phyloP scores from a whole-genome alignment of 2,888 invertebrate species.

The Doris montereyensis region DNA sequence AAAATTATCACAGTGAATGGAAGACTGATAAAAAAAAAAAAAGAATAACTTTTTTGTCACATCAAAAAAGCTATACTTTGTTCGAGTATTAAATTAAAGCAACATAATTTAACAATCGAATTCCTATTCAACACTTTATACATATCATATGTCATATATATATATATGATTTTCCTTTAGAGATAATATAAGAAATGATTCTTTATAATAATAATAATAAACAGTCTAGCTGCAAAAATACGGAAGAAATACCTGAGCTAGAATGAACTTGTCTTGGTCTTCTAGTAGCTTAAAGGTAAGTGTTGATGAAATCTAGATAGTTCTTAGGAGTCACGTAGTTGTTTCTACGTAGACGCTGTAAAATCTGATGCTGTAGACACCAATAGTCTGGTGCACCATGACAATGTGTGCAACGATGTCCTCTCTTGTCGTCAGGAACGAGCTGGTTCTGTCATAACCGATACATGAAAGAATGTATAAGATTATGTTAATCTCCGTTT shows the following conservation, averaged over 20 bases:
- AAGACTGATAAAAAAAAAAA: too few relatives aligned
- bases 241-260: conserved; percentile 71
- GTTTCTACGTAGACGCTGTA: conserved; percentile 82
- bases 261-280: conserved; percentile 78
- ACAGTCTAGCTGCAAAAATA: not conserved
- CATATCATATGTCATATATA: too few relatives aligned
- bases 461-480: too few relatives aligned
- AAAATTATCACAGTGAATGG: too few relatives aligned
- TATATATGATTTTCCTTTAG: not conserved
- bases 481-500: too few relatives aligned
- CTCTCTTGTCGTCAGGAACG: conserved; percentile 80
- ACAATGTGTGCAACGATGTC: conserved; percentile 88
- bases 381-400: conserved; percentile 85
- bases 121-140: too few relatives aligned
- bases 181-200: too few relatives aligned
- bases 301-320: conserved; percentile 88
- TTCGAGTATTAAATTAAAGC: too few relatives aligned
- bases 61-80: too few relatives aligned
- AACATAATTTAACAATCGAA: too few relatives aligned
- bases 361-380: conserved; percentile 83
- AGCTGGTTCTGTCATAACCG: conserved; percentile 79
- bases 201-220: not conserved
- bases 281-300: conserved; percentile 84
- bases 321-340: conserved; percentile 95
- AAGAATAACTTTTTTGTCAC: too few relatives aligned